Percentiles rank a stretch among this genome's conserved stretches.
Evolutionary conservation across 2,888 invertebrate genomes (phyloP).

Genomic region (Aspidiotus rigidus): DNA sequence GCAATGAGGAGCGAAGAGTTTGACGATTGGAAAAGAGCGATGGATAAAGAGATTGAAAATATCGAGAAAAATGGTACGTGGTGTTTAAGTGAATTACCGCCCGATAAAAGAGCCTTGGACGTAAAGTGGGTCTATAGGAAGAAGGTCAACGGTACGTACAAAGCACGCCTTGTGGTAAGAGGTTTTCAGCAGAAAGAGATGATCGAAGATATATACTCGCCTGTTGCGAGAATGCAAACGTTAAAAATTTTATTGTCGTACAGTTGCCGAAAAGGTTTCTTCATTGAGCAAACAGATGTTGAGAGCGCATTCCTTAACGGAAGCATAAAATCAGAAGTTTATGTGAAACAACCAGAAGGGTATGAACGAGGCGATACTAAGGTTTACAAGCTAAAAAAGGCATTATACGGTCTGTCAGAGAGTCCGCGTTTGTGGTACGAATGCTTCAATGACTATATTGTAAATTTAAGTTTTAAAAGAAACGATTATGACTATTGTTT

Average conservation of each 20-base stretch:
- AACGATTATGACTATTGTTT: conserved; percentile 10
- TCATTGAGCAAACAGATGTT: conserved; percentile 40
- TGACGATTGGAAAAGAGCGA: conserved; percentile 1
- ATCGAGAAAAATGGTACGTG: conserved; percentile 13
- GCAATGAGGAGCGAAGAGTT: background rate
- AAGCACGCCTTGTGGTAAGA: conserved; percentile 39
- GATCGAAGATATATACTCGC: conserved; percentile 37
- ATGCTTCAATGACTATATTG: conserved; percentile 9
- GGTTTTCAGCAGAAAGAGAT: conserved; percentile 36
- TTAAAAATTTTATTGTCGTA: conserved; percentile 38
- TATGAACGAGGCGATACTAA: conserved; percentile 20
- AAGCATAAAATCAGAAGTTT: conserved; percentile 38
- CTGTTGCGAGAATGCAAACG: conserved; percentile 38
- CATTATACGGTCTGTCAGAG: conserved; percentile 35
- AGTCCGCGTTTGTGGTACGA: conserved; percentile 33
- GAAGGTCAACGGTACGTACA: conserved; percentile 21
- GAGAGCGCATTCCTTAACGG: conserved; percentile 40
- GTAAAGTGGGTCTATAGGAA: conserved; percentile 22
- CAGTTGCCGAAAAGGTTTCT: conserved; percentile 36
- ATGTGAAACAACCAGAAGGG: conserved; percentile 36
- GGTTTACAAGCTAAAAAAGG: conserved; percentile 33
- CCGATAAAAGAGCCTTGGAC: conserved; percentile 8
- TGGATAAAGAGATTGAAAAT: conserved; percentile 12
- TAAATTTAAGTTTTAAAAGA: conserved; percentile 34
- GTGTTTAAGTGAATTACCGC: background rate